A percentile compares a stretch with the other conserved stretches of the same genome.
These are phyloP conservation scores for Eurois occulta DNA, from an alignment of 2,888 invertebrate species.

Conservation along the genomic window DNA sequence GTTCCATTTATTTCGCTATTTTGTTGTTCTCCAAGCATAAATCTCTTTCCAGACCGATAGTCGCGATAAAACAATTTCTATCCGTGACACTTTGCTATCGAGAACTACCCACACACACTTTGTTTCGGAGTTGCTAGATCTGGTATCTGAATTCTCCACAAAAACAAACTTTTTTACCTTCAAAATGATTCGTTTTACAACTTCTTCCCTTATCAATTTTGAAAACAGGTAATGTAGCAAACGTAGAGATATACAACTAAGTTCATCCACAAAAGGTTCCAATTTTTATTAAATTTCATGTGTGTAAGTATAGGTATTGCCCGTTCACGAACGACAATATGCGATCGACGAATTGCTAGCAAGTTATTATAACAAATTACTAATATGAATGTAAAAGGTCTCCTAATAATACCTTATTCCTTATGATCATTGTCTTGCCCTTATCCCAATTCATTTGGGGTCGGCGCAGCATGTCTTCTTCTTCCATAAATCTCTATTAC, in stretches of 20 bases:
- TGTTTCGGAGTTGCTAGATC: background rate
- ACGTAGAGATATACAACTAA: background rate
- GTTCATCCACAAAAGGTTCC: background rate
- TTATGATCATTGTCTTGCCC: background rate
- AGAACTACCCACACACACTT: slow-evolving; percentile 48
- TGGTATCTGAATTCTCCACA: background rate
- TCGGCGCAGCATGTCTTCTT: no score
- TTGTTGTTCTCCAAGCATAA: slow-evolving; percentile 53
- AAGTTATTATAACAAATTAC: background rate
- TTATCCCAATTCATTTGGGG: no score
- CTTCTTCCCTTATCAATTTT: background rate
- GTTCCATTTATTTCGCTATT: slow-evolving; percentile 49
- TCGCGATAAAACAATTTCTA: slow-evolving; percentile 64
- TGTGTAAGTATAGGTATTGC: background rate
- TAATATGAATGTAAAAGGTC: background rate
- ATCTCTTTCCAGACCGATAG: slow-evolving; percentile 55
- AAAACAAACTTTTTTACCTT: background rate
- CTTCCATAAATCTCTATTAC: no score
- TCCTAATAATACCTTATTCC: no score
- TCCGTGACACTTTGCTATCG: slow-evolving; percentile 50
- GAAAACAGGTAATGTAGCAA: background rate
- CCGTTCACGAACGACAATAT: background rate
- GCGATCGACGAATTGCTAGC: background rate
- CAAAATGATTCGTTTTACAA: background rate
- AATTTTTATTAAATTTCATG: background rate